phyloP scores from a whole-genome alignment of 2,888 invertebrate species.

The Ectemnius cavifrons region DNA sequence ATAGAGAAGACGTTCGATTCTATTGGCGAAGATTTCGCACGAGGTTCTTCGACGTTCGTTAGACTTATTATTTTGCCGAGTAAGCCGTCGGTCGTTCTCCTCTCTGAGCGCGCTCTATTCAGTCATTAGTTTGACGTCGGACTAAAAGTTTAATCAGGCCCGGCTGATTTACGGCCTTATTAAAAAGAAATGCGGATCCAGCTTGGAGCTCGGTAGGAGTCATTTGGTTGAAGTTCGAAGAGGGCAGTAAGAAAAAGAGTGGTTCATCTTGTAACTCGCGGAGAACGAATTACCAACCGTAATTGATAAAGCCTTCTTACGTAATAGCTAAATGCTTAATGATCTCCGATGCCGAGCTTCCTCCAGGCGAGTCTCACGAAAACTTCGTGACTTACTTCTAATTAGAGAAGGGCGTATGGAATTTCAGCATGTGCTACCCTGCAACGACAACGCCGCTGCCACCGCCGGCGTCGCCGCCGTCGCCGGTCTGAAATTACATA shows the following conservation, averaged over 20 bases:
- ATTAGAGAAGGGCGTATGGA: constrained; percentile 58
- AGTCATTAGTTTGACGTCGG: background rate
- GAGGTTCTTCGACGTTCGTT: background rate
- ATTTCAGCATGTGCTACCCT: constrained; percentile 52
- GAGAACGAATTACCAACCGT: background rate
- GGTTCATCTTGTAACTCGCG: background rate
- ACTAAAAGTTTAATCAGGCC: constrained; percentile 13
- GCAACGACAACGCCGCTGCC: too few relatives aligned
- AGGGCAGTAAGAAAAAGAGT: background rate
- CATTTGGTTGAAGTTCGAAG: background rate
- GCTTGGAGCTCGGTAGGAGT: constrained; percentile 1
- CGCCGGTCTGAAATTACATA: constrained; percentile 65
- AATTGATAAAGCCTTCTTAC: background rate
- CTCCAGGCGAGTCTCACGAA: constrained; percentile 13
- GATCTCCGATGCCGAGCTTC: background rate
- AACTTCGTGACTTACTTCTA: constrained; percentile 52
- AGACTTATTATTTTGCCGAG: constrained; percentile 1
- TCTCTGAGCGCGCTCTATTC: background rate
- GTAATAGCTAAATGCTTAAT: background rate
- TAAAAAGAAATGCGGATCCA: constrained; percentile 6
- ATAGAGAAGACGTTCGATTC: too few relatives aligned
- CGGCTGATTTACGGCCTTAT: constrained; percentile 9
- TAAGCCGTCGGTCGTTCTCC: background rate
- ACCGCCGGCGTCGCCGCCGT: constrained; percentile 44
- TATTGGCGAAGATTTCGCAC: background rate